Evolutionary conservation across 2,797 vertebrate genomes (phyloP).

Genomic region (Furcifer pardalis): DNA sequence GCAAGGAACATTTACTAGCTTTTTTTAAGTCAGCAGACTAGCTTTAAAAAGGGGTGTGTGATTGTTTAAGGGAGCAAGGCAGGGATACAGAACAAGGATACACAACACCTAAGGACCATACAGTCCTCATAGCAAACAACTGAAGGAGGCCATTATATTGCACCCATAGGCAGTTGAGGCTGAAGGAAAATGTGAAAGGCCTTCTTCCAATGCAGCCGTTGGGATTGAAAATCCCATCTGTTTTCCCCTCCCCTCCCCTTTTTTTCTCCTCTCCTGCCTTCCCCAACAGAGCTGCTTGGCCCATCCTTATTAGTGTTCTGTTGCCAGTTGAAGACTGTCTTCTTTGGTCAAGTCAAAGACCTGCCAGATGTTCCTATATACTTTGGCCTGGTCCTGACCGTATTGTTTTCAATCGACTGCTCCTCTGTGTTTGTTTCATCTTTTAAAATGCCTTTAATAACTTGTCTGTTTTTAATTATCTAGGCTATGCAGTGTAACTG

Average conservation of each 20-base stretch:
- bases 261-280: no score
- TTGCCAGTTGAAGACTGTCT: neutral
- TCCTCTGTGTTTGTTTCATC: neutral
- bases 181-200: neutral
- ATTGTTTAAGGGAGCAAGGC: no score
- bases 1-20: no score
- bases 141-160: neutral
- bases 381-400: neutral
- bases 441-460: neutral
- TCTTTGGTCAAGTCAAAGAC: neutral
- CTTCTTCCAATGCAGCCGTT: neutral
- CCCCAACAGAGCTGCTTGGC: neutral
- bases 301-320: neutral
- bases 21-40: no score
- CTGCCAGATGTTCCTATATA: neutral
- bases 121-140: neutral
- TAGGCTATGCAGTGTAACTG: neutral
- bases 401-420: neutral
- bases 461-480: neutral
- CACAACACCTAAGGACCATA: neutral
- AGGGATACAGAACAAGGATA: no score
- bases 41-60: no score
- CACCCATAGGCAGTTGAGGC: neutral
- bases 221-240: neutral
- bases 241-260: neutral